These are phyloP conservation scores for Riparia riparia DNA, from an alignment of 2,113 vertebrate species.

Conservation along the genomic window DNA sequence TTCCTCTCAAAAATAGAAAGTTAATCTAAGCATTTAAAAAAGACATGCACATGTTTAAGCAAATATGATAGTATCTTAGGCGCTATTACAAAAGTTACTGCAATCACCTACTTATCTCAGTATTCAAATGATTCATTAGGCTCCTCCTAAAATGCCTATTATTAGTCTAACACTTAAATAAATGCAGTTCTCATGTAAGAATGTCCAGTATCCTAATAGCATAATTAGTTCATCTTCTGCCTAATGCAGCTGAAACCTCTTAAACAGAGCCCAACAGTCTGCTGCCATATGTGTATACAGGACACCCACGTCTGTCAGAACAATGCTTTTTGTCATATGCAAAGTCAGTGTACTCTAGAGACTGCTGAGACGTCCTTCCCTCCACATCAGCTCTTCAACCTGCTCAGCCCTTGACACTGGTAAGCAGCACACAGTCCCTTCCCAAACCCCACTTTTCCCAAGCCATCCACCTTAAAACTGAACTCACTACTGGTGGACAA, in stretches of 20 bases:
- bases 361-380: not conserved
- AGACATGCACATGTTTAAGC: not conserved
- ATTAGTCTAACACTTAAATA: not conserved
- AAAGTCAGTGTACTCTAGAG: not conserved
- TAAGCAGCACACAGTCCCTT: not conserved
- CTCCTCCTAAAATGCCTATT: not conserved
- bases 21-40: not conserved
- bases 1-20: not conserved
- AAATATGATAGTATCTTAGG: not conserved
- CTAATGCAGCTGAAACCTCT: not conserved
- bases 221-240: not conserved
- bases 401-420: not conserved
- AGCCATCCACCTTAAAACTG: not conserved
- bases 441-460: not conserved
- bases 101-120: not conserved
- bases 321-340: not conserved
- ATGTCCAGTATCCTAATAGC: not conserved
- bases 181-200: not conserved
- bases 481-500: not conserved
- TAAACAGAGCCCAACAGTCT: not conserved
- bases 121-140: not conserved
- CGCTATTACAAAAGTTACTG: not conserved
- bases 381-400: not conserved
- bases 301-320: not conserved
- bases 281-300: rapidly evolving